phyloP scores from a whole-genome alignment of 2,113 vertebrate species.

The Lepisosteus osseus region DNA sequence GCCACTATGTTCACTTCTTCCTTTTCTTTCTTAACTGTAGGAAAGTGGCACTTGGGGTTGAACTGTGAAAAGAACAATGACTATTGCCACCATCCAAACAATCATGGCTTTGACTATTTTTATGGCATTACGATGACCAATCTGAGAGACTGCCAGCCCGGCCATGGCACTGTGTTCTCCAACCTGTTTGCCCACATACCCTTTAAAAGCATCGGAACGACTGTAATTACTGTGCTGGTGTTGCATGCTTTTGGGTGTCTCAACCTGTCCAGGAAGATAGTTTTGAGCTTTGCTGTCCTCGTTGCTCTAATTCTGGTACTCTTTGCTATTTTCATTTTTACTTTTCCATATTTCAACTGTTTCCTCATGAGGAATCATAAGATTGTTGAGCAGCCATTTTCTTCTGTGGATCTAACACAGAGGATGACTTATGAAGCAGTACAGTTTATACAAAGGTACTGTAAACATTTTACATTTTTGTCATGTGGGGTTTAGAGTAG shows the following conservation, averaged over 20 bases:
- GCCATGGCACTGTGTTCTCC: constrained; percentile 66
- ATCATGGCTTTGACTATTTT: constrained; percentile 82
- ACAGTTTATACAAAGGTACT: constrained; percentile 44
- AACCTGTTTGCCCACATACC: constrained; percentile 29
- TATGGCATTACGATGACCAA: constrained; percentile 77
- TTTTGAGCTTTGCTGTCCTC: constrained; percentile 37
- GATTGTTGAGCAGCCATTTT: constrained; percentile 75
- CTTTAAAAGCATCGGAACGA: constrained; percentile 22
- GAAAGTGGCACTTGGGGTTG: constrained; percentile 88
- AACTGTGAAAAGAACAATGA: constrained; percentile 73
- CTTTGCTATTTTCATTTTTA: constrained; percentile 47
- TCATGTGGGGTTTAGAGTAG: too few species aligned
- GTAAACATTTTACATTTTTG: too few species aligned
- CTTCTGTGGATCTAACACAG: constrained; percentile 73
- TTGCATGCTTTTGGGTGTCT: constrained; percentile 46
- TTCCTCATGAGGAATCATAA: constrained; percentile 70
- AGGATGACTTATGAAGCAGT: constrained; percentile 69
- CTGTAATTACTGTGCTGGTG: constrained; percentile 37
- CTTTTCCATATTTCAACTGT: constrained; percentile 75
- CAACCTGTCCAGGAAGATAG: constrained; percentile 16
- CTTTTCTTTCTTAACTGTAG: constrained; percentile 33
- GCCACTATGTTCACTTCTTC: neutral
- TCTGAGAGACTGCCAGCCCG: constrained; percentile 76
- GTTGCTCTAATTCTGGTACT: neutral
- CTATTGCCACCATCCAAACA: constrained; percentile 82